Evolutionary conservation across 2,113 vertebrate genomes (phyloP).

Genomic region (Grallaria varia): DNA sequence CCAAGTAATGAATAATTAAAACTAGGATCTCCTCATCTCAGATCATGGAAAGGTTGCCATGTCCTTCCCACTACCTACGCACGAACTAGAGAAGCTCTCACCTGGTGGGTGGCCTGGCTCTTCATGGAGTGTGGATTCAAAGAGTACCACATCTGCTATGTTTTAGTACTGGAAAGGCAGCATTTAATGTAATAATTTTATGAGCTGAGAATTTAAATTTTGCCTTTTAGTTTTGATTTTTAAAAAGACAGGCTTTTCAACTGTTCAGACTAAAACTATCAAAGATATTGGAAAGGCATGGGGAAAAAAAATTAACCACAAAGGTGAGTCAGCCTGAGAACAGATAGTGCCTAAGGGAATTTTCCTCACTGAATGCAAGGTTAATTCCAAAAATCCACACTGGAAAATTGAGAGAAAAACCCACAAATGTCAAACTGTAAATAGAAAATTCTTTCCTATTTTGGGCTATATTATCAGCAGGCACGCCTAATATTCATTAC

Average conservation of each 20-base stretch:
- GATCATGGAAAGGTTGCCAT: slow-evolving; percentile 36
- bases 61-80: slow-evolving; percentile 67
- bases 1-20: slow-evolving; percentile 76
- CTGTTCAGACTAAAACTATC: not conserved
- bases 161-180: slow-evolving; percentile 21
- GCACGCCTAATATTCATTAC: not conserved
- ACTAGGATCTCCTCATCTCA: slow-evolving; percentile 65
- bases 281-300: not conserved
- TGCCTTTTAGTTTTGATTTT: not conserved
- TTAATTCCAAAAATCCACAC: slow-evolving; percentile 33
- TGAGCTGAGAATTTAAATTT: not conserved
- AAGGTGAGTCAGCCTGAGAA: slow-evolving; percentile 25
- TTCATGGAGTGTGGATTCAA: slow-evolving; percentile 64
- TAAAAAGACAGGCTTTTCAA: not conserved
- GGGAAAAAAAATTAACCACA: not conserved
- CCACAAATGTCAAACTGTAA: not conserved
- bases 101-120: slow-evolving; percentile 60
- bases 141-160: slow-evolving; percentile 47
- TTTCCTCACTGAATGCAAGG: slow-evolving; percentile 15
- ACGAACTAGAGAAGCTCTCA: slow-evolving; percentile 54
- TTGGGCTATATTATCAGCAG: not conserved
- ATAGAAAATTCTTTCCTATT: not conserved
- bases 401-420: not conserved
- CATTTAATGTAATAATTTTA: slow-evolving; percentile 33
- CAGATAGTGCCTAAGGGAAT: slow-evolving; percentile 27